A percentile compares a stretch with the other conserved stretches of the same genome.
phyloP scores from a whole-genome alignment of 2,113 vertebrate genomes.

The Macheiramphus alcinus region DNA sequence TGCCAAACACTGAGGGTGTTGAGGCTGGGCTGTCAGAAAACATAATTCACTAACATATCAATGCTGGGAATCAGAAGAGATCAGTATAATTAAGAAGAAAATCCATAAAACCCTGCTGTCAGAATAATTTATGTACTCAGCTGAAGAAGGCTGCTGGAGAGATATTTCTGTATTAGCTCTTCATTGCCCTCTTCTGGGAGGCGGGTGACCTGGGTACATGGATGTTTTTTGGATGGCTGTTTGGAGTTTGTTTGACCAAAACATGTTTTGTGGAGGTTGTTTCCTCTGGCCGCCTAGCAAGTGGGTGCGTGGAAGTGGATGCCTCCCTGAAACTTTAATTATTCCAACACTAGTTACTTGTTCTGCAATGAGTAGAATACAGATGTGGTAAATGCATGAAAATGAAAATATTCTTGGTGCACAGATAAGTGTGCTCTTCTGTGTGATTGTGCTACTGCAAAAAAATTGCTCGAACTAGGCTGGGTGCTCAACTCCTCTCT shows the following conservation, averaged over 20 bases:
- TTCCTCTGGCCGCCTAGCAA: background rate
- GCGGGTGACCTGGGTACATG: background rate
- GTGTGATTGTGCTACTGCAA: too few relatives aligned
- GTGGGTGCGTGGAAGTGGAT: rapidly evolving
- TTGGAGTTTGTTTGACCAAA: background rate
- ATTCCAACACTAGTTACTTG: background rate
- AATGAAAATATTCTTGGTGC: background rate
- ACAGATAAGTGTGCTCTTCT: background rate
- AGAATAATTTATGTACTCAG: rapidly evolving
- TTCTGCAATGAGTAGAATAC: background rate
- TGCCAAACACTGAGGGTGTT: background rate
- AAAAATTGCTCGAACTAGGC: background rate
- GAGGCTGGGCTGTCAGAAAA: background rate
- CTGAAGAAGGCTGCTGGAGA: background rate
- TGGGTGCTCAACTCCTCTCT: background rate
- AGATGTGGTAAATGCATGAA: background rate
- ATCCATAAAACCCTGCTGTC: background rate
- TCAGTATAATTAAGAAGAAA: background rate
- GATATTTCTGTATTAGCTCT: background rate
- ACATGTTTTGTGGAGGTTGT: background rate
- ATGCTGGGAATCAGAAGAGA: background rate
- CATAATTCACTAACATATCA: background rate
- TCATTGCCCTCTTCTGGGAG: background rate
- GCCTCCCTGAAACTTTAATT: background rate
- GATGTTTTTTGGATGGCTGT: background rate